These are phyloP conservation scores for Nilaparvata lugens DNA, from an alignment of 1,140 invertebrate species.

Conservation along the genomic window DNA sequence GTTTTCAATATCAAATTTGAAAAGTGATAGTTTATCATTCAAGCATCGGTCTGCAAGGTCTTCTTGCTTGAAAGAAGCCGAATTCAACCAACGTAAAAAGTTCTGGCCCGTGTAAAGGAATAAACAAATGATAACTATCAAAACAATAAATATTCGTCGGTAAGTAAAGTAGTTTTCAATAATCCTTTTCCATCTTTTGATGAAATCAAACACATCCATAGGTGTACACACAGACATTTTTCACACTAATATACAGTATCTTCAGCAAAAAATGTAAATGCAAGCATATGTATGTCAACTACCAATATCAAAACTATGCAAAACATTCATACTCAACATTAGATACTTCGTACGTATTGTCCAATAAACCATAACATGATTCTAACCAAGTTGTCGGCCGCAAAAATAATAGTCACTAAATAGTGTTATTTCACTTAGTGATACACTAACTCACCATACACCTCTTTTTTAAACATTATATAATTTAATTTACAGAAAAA, in stretches of 20 bases:
- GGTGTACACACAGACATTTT: neutral
- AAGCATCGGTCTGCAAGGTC: conserved; percentile 53
- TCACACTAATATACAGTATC: neutral
- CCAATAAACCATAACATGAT: neutral
- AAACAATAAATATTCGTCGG: neutral
- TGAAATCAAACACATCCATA: conserved; percentile 11
- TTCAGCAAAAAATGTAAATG: neutral
- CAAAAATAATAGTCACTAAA: too few species aligned
- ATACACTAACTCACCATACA: too few species aligned
- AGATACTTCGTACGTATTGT: neutral
- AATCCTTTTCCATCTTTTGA: conserved; percentile 11
- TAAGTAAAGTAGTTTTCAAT: conserved; percentile 18
- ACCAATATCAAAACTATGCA: neutral
- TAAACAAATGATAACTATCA: neutral
- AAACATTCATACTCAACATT: neutral
- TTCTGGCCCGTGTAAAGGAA: neutral
- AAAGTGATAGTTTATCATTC: conserved; percentile 48
- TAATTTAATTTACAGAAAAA: too few species aligned
- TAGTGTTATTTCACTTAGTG: too few species aligned
- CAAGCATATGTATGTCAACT: neutral
- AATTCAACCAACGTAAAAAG: conserved; percentile 10
- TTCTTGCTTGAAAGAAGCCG: conserved; percentile 24
- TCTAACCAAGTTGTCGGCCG: too few species aligned
- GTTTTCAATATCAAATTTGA: conserved; percentile 45
- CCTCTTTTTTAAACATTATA: too few species aligned